These are phyloP conservation scores for Copidosoma floridanum DNA, from an alignment of 1,140 invertebrate species.

Conservation along the genomic window DNA sequence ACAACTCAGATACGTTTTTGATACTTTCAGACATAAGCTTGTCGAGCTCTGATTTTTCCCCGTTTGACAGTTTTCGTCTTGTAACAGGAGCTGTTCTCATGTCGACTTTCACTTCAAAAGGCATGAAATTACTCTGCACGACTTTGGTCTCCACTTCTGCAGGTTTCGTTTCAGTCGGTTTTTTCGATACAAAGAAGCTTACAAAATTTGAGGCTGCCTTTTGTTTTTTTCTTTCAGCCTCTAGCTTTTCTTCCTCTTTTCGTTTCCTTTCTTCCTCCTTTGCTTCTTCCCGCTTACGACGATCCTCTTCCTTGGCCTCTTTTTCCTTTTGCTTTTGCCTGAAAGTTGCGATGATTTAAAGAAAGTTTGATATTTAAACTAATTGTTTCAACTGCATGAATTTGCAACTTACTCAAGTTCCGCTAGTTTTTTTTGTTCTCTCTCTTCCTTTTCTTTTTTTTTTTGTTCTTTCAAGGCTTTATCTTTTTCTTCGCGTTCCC, in stretches of 20 bases:
- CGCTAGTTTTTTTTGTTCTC: slow-evolving; percentile 56
- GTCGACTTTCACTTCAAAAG: slow-evolving; percentile 79
- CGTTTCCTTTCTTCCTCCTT: slow-evolving; percentile 59
- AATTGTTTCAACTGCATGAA: slow-evolving; percentile 8
- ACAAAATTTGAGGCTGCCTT: slow-evolving; percentile 73
- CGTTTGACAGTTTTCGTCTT: slow-evolving; percentile 56
- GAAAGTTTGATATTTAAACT: not conserved
- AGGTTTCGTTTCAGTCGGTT: slow-evolving; percentile 51
- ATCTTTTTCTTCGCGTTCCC: slow-evolving; percentile 54
- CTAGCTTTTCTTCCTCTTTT: slow-evolving; percentile 62
- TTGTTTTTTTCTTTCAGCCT: slow-evolving; percentile 69
- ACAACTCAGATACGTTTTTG: slow-evolving; percentile 49
- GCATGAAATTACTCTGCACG: slow-evolving; percentile 57
- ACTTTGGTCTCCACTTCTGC: slow-evolving; percentile 39
- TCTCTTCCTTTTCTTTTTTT: slow-evolving; percentile 52
- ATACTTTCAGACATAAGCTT: slow-evolving; percentile 50
- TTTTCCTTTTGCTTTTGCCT: slow-evolving; percentile 48
- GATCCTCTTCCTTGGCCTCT: slow-evolving; percentile 49
- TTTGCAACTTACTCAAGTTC: slow-evolving; percentile 42
- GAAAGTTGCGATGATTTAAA: slow-evolving; percentile 22
- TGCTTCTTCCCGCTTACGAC: slow-evolving; percentile 61
- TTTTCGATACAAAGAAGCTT: slow-evolving; percentile 77
- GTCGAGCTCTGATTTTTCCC: slow-evolving; percentile 59
- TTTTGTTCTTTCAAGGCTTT: slow-evolving; percentile 51
- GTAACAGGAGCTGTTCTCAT: slow-evolving; percentile 78